Conservation (phyloP, 2,797 vertebrate species). For the Peromyscus aztecus region DNA sequence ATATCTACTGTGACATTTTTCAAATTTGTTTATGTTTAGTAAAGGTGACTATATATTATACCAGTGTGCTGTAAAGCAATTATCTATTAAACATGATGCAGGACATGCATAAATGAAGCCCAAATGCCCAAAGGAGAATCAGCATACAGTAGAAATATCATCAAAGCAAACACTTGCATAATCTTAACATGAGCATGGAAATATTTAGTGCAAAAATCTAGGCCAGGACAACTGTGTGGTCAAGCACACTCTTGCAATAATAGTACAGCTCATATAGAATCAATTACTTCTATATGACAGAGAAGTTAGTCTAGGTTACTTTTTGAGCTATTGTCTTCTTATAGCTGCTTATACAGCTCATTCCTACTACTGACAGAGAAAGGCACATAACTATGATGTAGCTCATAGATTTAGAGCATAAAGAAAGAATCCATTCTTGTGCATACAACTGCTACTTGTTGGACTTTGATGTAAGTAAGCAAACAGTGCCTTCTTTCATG, state of each 20-base stretch:
- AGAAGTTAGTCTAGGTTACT: background rate
- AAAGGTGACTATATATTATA: background rate
- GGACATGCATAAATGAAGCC: background rate
- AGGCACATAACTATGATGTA: background rate
- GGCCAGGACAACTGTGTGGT: background rate
- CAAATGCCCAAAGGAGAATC: background rate
- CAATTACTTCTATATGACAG: background rate
- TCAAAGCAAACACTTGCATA: background rate
- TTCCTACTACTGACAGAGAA: background rate
- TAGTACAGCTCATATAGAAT: conserved; percentile 39
- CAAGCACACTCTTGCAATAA: background rate
- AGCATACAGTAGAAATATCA: background rate
- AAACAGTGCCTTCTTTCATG: background rate
- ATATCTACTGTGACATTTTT: background rate
- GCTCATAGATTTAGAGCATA: background rate
- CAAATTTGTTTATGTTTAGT: background rate
- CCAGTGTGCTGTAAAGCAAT: background rate
- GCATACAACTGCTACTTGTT: background rate
- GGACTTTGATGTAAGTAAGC: background rate
- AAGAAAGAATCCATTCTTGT: background rate
- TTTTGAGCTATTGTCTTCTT: conserved; percentile 29
- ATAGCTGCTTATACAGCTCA: background rate
- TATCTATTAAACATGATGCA: too few relatives aligned
- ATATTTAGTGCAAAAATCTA: background rate
- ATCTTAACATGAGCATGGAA: background rate